Base-by-base conservation (phyloP, 2,888 invertebrate species). In the Drosophila birchii region DNA sequence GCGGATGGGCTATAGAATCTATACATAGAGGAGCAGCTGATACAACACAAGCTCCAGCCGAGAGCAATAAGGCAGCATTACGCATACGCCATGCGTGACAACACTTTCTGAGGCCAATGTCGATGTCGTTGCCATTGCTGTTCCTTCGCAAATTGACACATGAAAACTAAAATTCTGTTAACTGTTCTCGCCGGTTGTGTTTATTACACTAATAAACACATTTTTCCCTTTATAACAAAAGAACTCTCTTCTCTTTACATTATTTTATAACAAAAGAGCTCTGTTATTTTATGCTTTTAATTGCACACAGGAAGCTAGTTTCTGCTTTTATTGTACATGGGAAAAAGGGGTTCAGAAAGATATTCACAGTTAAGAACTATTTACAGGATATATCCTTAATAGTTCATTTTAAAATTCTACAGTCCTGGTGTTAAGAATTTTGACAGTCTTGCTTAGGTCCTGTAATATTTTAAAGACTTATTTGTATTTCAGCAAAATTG, bases 41-140 rank as follows among this genome's bases (percentile, higher is more conserved):
- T 41, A 57, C 68, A 57, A 51, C 60, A 47, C 18, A 72, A 34
- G 23, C 43, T 43, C 29, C n/a, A 20, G 44, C 18, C 49, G 23
- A 38, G 32, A 38, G 72, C 72, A 32, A 51, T 70, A 26, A 36
- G 20, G 38, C 16, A 58, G 76, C 66, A 68, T 87, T 85, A 80
- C 86, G 86, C 34, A 73, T 85, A 73, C 85, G 75, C 70, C 85
- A 29, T 75, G 60, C 75, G 56, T 58, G 69, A 66, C 81, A 84
- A 71, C 79, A 61, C 67, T 64, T 68, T 57, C 32, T 39, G 54
- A 36, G 41, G 26, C 0, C 8, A n/a, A 29, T 39, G 59, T 20
- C 55, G 44, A 9, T 26, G 45, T 45, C 45, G 45, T 16, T 16
- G n/a, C 29, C 20, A 43, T 20, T 34, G 20, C 18, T 64, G 20